phyloP scores from a whole-genome alignment of 1,140 invertebrate species.

The Rhopalosiphum maidis region DNA sequence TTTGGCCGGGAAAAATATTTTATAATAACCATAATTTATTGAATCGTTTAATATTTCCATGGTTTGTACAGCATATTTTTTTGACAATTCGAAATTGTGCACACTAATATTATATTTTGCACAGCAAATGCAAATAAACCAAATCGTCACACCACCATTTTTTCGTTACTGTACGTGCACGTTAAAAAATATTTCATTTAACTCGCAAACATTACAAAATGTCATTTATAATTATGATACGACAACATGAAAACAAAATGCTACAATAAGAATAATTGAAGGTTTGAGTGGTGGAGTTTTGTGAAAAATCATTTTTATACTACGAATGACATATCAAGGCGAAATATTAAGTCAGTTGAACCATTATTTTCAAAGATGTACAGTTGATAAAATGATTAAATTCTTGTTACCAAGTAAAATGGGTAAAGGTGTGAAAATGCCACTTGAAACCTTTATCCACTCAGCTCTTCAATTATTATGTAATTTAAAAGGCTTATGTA shows the following conservation, averaged over 20 bases:
- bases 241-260: neutral
- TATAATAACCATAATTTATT: neutral
- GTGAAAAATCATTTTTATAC: neutral
- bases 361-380: neutral
- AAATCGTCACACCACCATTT: neutral
- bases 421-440: neutral
- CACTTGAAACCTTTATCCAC: neutral
- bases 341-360: neutral
- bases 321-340: neutral
- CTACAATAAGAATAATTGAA: neutral
- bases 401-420: neutral
- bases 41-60: neutral
- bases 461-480: neutral
- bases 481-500: neutral
- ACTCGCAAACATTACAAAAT: neutral
- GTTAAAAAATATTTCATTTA: neutral
- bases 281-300: neutral
- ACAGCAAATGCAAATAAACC: no score
- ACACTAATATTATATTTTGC: no score
- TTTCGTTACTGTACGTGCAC: neutral
- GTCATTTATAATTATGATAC: neutral
- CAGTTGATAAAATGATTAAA: neutral
- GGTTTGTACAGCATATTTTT: neutral
- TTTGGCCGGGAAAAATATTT: neutral
- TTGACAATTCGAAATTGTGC: neutral